Evolutionary conservation across 2,113 vertebrate species (phyloP), one percentile per base, ranked within the genome.

Genomic region (Siphamia tubifer): DNA sequence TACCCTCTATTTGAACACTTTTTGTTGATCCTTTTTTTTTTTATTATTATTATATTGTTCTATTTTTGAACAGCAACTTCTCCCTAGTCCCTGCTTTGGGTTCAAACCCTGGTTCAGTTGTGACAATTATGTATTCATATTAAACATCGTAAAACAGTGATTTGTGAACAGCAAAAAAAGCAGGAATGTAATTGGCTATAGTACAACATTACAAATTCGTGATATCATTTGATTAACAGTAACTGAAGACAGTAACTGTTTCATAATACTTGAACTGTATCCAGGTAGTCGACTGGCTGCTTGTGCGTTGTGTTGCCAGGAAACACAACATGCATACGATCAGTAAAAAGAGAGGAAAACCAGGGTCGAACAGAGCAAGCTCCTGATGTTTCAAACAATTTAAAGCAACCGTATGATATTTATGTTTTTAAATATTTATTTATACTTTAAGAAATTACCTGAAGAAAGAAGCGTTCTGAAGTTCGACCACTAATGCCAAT

Each of bases 351-450:
- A 1, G 3, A 51, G 36, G 35, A 17, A 17, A 90, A 75, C 84
- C 75, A 81, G 88, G 92, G 87, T 92, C 91, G 85, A 92, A 90
- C 82, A 72, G 27, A 73, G 79, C n/a, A 84, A 92, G 87, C 86
- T 92, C 86, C 88, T 88, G 89, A 90, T 85, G 83, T 89, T 88
- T 92, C 90, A 93, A 89, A 93, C n/a, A n/a, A n/a, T n/a, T n/a
- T n/a, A n/a, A n/a, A n/a, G n/a, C n/a, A n/a, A n/a, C n/a, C n/a
- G n/a, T n/a, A n/a, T n/a, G n/a, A n/a, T n/a, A n/a, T n/a, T n/a
- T n/a, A n/a, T n/a, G n/a, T n/a, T n/a, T n/a, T n/a, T n/a, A n/a
- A n/a, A n/a, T n/a, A n/a, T n/a, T n/a, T n/a, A n/a, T n/a, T n/a
- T n/a, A n/a, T n/a, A n/a, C n/a, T n/a, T n/a, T n/a, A n/a, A n/a